These are phyloP conservation scores for Astyanax mexicanus DNA, from an alignment of 2,797 vertebrate genomes.

Conservation along the genomic window DNA sequence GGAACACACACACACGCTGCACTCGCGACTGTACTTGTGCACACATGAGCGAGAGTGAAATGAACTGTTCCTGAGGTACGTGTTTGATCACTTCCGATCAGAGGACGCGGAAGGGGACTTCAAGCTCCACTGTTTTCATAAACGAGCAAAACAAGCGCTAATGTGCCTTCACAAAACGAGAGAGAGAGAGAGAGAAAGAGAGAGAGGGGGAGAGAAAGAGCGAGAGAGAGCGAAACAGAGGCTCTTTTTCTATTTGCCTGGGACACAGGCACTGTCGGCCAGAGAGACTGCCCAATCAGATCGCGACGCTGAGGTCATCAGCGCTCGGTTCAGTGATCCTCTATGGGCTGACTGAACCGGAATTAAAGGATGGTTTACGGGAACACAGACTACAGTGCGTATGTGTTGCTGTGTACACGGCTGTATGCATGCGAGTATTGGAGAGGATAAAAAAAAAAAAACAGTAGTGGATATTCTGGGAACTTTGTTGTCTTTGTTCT, in stretches of 20 bases:
- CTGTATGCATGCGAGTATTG: constrained; percentile 30
- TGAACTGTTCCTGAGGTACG: constrained; percentile 6
- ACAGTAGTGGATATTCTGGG: constrained; percentile 32
- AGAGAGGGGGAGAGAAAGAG: constrained; percentile 22
- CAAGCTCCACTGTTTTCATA: constrained; percentile 13
- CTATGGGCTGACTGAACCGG: constrained; percentile 64
- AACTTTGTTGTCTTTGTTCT: constrained; percentile 41
- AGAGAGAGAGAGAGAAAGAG: constrained; percentile 14
- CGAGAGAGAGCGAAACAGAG: constrained; percentile 31
- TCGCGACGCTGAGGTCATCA: constrained; percentile 45
- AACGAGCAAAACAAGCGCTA: constrained; percentile 34
- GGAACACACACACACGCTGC: constrained; percentile 3
- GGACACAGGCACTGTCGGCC: constrained; percentile 39
- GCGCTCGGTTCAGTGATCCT: constrained; percentile 55
- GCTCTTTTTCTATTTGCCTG: constrained; percentile 40
- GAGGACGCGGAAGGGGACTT: constrained; percentile 29
- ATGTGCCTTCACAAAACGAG: constrained; percentile 23
- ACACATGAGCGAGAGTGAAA: neutral
- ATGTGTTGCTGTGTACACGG: constrained; percentile 34
- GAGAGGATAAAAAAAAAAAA: neutral
- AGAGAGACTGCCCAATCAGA: constrained; percentile 52
- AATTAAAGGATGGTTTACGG: constrained; percentile 61
- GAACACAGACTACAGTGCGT: constrained; percentile 51
- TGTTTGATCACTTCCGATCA: constrained; percentile 56
- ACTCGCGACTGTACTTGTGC: neutral